phyloP scores from a whole-genome alignment of 2,113 vertebrate species.

The Macrotis lagotis region DNA sequence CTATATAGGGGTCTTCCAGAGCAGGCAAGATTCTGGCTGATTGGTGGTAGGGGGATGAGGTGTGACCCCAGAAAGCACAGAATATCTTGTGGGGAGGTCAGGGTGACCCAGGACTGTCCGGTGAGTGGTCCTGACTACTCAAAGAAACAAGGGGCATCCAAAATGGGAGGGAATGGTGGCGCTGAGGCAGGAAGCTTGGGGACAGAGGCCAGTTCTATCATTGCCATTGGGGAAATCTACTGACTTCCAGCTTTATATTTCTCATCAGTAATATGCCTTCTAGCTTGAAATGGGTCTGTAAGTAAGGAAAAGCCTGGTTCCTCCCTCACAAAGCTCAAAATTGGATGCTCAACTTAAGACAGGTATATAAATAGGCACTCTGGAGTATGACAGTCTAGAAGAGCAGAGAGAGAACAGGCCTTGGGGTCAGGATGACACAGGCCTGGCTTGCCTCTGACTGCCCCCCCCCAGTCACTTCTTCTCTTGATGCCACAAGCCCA shows the following conservation, averaged over 20 bases:
- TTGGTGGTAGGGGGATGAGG: not conserved
- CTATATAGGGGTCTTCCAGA: not conserved
- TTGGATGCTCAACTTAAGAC: not conserved
- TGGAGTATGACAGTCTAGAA: not conserved
- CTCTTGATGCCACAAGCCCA: too few species aligned
- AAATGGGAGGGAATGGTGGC: not conserved
- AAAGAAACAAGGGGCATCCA: not conserved
- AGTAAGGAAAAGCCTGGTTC: not conserved
- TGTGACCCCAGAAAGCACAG: not conserved
- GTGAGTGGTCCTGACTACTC: not conserved
- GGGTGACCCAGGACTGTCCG: not conserved
- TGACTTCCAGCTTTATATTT: not conserved
- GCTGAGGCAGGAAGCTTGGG: not conserved
- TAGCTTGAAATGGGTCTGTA: not conserved
- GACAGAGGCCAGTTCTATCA: not conserved
- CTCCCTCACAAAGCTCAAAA: not conserved
- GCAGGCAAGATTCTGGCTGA: not conserved
- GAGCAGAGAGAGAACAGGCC: not conserved
- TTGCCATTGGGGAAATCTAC: not conserved
- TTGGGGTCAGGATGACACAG: not conserved
- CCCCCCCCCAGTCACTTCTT: too few species aligned
- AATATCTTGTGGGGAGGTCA: not conserved
- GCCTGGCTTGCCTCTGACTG: not conserved
- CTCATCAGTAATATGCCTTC: not conserved
- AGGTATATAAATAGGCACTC: not conserved